Conservation (phyloP, 2,113 vertebrate species). For the Motacilla alba region DNA sequence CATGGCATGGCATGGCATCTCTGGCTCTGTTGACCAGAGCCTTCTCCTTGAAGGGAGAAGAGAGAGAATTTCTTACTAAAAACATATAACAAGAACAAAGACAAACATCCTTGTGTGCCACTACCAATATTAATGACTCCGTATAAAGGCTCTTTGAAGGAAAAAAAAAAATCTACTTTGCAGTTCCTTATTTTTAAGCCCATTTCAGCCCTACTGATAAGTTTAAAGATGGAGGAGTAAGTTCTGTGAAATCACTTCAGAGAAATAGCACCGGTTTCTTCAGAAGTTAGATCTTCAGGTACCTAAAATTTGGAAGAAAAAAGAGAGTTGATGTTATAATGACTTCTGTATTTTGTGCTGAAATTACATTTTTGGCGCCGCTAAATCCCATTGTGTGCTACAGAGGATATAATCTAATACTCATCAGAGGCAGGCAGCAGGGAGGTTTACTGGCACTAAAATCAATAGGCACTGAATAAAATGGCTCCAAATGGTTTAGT, state of each 20-base stretch:
- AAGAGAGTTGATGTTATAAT: conserved; percentile 40
- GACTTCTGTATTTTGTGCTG: conserved; percentile 62
- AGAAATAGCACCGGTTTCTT: not conserved
- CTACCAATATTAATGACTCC: not conserved
- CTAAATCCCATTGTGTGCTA: conserved; percentile 57
- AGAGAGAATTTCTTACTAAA: not conserved
- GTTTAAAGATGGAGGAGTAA: not conserved
- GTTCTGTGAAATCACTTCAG: not conserved
- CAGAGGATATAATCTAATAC: conserved; percentile 60
- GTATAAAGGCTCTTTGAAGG: not conserved
- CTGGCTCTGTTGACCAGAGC: not conserved
- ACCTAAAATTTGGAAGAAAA: conserved; percentile 11
- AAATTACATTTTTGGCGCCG: conserved; percentile 69
- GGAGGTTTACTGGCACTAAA: conserved; percentile 69
- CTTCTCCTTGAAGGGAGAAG: not conserved
- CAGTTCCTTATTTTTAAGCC: not conserved
- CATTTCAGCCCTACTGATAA: not conserved
- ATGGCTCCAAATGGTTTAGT: conserved; percentile 68
- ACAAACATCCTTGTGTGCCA: not conserved
- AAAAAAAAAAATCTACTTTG: not conserved
- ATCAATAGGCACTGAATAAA: conserved; percentile 70
- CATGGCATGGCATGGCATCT: not conserved
- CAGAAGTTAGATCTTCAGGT: not conserved
- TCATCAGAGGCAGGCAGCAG: conserved; percentile 58
- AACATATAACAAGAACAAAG: not conserved